Evolutionary conservation across 2,113 vertebrate genomes (phyloP), one percentile per base, ranked within the genome.

Genomic region (Oryzias melastigma): DNA sequence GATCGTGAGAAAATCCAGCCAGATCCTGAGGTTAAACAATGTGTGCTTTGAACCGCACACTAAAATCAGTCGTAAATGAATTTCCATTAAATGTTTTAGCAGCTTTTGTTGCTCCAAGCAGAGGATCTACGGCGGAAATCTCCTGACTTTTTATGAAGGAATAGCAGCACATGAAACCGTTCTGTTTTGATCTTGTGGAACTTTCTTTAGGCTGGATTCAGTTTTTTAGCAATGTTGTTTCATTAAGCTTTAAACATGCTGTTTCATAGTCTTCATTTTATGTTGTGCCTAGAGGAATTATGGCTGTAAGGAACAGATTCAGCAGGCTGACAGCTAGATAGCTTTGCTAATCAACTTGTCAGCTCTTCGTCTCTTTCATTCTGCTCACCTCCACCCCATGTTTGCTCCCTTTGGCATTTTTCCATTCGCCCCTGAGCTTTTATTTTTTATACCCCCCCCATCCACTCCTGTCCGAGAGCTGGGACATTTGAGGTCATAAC

Each of bases 401-500:
- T 73, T 62, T 69, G 46, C 20, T 2, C 51, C 44, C 20, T 58
- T 47, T 3, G 44, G 42, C 12, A 8, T 25, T 63, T 46, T 25
- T 7, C 25, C 40, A 49, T 56, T 27, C 5, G 2, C 50, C 67
- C 53, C n/a, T 2, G 35, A 25, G 43, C 52, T 49, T 54, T 52
- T 12, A 47, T 40, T 48, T 18, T 27, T 4, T n/a, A 19, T 19
- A 41, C 40, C 18, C 14, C 13, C 16, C 42, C 27, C 52, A 55
- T 55, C 65, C 56, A n/a, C 51, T 25, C 20, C 55, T 56, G 60
- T 69, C 29, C 43, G 48, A 52, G 5, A 66, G 54, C 59, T 46
- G 52, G 73, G 68, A 82, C 74, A 68, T 80, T 74, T 88, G 62
- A 80, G 76, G 67, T 82, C 76, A 75, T 57, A 69, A 40, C 56